Conservation (phyloP, 2,113 vertebrate species). For the Rhea pennata region DNA sequence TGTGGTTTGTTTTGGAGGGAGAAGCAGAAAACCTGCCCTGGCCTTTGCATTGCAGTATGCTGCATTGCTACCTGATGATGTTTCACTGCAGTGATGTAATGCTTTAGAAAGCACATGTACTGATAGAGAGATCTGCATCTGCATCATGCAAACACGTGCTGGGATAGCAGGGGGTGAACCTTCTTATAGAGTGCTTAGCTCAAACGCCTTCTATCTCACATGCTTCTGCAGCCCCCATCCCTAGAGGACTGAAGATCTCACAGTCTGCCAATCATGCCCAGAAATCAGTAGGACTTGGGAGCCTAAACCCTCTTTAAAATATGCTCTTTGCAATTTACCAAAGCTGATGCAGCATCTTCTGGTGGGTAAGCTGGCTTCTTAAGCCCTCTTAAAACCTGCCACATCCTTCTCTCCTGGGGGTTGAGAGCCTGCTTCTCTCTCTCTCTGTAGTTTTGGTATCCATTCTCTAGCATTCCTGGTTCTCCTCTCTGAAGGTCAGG, state of each 20-base stretch:
- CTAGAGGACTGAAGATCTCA: background rate
- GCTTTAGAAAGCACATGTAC: background rate
- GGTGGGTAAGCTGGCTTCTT: background rate
- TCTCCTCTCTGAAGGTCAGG: background rate
- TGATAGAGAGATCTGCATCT: background rate
- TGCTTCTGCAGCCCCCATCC: background rate
- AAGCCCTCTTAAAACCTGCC: rapidly evolving
- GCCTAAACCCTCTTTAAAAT: background rate
- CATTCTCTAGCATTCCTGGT: background rate
- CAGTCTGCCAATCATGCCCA: background rate
- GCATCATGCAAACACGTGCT: background rate
- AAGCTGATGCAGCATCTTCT: background rate
- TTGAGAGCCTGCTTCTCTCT: background rate
- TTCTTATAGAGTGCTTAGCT: background rate
- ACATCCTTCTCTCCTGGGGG: background rate
- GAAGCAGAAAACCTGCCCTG: background rate
- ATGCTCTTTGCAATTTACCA: rapidly evolving
- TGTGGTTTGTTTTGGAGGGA: background rate
- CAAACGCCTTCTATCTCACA: background rate
- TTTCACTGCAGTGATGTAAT: background rate
- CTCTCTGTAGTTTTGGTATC: background rate
- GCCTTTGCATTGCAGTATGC: background rate
- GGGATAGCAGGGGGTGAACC: background rate
- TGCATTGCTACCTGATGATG: conserved; percentile 16
- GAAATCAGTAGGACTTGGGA: background rate